phyloP scores from a whole-genome alignment of 2,113 vertebrate genomes.

The Cichladusa arquata region DNA sequence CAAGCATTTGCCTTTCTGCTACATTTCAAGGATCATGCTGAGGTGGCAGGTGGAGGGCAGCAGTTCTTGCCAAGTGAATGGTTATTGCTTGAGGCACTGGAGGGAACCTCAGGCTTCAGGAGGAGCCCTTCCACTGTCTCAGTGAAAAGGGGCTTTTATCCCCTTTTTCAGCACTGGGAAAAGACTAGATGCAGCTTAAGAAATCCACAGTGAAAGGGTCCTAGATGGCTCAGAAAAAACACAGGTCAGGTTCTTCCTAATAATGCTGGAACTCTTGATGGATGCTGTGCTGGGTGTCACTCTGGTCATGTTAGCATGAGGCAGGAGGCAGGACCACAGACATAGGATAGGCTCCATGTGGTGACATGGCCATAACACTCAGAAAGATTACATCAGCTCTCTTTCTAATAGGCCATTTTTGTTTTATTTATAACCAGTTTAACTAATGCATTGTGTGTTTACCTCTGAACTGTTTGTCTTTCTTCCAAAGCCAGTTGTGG shows the following conservation, averaged over 20 bases:
- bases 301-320: not conserved
- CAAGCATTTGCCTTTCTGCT: not conserved
- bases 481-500: not conserved
- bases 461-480: not conserved
- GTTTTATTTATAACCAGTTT: not conserved
- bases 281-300: not conserved
- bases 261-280: not conserved
- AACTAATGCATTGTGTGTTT: not conserved
- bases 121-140: not conserved
- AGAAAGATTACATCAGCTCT: not conserved
- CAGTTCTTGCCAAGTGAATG: not conserved
- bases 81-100: not conserved
- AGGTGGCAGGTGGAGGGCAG: not conserved
- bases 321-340: not conserved
- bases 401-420: not conserved
- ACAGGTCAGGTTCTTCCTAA: not conserved
- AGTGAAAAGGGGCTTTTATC: accelerated
- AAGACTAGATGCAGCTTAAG: not conserved
- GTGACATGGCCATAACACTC: not conserved
- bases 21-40: not conserved
- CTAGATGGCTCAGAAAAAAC: not conserved
- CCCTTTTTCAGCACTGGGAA: not conserved
- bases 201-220: not conserved
- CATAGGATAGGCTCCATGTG: accelerated
- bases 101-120: not conserved